Base-by-base conservation (phyloP, 2,888 invertebrate species). In the Coelinius sp. region DNA sequence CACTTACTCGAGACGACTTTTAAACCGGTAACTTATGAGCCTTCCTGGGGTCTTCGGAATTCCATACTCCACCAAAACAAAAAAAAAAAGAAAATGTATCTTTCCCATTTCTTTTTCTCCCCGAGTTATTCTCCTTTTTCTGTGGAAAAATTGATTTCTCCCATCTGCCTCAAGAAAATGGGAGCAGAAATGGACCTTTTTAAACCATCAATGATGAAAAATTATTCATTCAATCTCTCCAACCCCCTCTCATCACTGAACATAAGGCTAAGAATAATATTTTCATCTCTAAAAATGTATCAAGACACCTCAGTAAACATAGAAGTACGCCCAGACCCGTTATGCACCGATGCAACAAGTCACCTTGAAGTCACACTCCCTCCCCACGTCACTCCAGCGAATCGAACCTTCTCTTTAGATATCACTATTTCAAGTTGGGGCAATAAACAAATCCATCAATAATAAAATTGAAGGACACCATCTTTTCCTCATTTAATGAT, bases 301-400 rank as follows among this genome's bases (percentile, higher is more conserved):
- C 41, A 38, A 70, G 46, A 71, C 59, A 66, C 20, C 56, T 46
- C 10, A 31, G 62, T 27, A 25, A 52, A 44, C 56, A 56, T n/a
- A 72, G 8, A 72, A 76, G 67, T 76, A 63, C 63, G 25, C 63
- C 25, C 41, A 63, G 63, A 41, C 38, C 44, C 76, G 73, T 79
- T 77, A 80, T 78, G 80, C 81, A 76, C 76, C 78, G 79, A 75
- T 80, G 80, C 76, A 79, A 78, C 73, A 72, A 72, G 75, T 79
- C 78, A 79, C 77, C 80, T 80, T 78, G 79, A 79, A 79, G 75
- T 72, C 49, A 64, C 46, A 20, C 46, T 49, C 46, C 17, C 46
- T 53, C 49, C 63, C 72, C 64, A n/a, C 44, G 25, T 31, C 22
- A 41, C 31, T 14, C n/a, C 10, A 31, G 59, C 59, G 17, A 59